phyloP scores from a whole-genome alignment of 2,888 invertebrate genomes.

The Oscheius sp. region DNA sequence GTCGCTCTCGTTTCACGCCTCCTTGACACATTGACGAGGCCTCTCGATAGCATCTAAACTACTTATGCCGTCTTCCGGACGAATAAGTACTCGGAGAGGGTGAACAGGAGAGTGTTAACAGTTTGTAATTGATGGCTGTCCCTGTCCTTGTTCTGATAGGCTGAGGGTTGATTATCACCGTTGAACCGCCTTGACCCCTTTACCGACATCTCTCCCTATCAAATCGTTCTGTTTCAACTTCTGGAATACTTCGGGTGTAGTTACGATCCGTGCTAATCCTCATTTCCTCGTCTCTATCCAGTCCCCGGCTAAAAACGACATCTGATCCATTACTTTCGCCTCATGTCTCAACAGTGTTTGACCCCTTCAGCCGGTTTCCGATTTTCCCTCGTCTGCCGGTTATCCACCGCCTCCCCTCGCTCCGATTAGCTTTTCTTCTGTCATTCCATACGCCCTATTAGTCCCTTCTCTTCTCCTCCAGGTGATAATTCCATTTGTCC shows the following conservation, averaged over 20 bases:
- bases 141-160: conserved; percentile 27
- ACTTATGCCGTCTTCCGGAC: conserved; percentile 4
- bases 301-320: background rate
- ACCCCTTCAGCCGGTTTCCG: conserved; percentile 11
- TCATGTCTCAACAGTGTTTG: background rate
- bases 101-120: background rate
- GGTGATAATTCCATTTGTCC: background rate
- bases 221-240: conserved; percentile 4
- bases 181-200: conserved; percentile 19
- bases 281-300: background rate
- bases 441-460: background rate
- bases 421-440: conserved; percentile 17
- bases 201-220: conserved; percentile 24
- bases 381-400: conserved; percentile 14
- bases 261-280: conserved; percentile 1
- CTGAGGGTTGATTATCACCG: conserved; percentile 19
- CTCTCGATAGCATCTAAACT: conserved; percentile 22
- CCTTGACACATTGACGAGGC: conserved; percentile 10
- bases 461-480: background rate
- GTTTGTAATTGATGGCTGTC: conserved; percentile 2
- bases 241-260: too few species aligned
- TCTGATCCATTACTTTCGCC: background rate
- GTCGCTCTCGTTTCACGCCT: background rate
- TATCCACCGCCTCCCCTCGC: background rate
- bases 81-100: background rate